Evolutionary conservation across 2,888 invertebrate species (phyloP), one percentile per base, ranked within the genome.

Genomic region (Proisotoma minuta): DNA sequence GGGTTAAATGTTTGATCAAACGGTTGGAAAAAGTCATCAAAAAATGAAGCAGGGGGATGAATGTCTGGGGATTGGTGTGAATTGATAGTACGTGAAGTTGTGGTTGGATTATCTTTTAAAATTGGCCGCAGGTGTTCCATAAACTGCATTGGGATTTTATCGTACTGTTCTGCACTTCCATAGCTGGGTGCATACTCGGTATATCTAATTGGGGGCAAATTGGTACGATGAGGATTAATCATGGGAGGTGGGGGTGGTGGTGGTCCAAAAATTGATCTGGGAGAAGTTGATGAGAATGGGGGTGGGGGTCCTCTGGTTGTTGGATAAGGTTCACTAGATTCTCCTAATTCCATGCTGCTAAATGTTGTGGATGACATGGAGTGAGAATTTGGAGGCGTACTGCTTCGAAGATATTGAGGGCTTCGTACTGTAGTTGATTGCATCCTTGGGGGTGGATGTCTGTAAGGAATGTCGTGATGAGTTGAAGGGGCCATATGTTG

Each of bases 11-110:
- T 52, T 39, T 65, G 62, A 53, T 69, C 70, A 53, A 71, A 71
- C 10, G 73, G 71, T 62, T 68, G 68, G 64, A 73, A 69, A 62
- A 73, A 73, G 22, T 71, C 70, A 34, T 71, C 70, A 62, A 73
- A 73, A 61, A 63, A 73, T 20, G 57, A 62, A n/a, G 62, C 60
- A 12, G 71, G 71, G 5, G 71, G 71, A 52, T 71, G 69, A 40
- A 73, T 67, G 28, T 68, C 68, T 1, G 73, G 68, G 10, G 71
- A 70, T 48, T 71, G 70, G 51, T 68, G 69, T 12, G 48, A 47
- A n/a, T 29, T 56, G 4, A 48, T 29, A 20, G 52, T 47, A 40
- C 27, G 59, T 39, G 56, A 49, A 43, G 57, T 26, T 34, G 63
- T 20, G n/a, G 48, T 15, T 4, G 39, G 47, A 24, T 65, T 63